A percentile compares a stretch with the other conserved stretches of the same genome.
phyloP scores from a whole-genome alignment of 2,797 vertebrate genomes.

The Sebastes kiyomatsui region DNA sequence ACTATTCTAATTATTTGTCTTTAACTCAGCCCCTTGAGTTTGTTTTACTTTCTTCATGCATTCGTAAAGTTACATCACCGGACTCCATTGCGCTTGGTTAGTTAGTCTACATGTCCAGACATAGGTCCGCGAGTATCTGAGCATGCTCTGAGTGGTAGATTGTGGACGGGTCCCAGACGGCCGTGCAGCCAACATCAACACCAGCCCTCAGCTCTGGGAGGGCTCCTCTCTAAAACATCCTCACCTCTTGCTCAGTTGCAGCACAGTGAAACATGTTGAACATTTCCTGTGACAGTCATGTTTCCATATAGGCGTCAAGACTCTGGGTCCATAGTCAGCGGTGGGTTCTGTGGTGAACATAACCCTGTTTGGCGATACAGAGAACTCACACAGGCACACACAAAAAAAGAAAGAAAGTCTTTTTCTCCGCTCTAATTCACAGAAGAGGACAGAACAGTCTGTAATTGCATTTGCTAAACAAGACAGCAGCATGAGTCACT shows the following conservation, averaged over 20 bases:
- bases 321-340: conserved; percentile 34
- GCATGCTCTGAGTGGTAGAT: conserved; percentile 66
- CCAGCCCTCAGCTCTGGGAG: conserved; percentile 53
- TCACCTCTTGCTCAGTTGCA: conserved; percentile 63
- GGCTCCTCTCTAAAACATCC: conserved; percentile 56
- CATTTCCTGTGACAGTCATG: conserved; percentile 81
- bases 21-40: conserved; percentile 6
- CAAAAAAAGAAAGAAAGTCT: not conserved
- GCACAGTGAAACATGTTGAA: conserved; percentile 77
- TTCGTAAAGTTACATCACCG: conserved; percentile 15
- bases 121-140: conserved; percentile 41
- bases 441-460: conserved; percentile 24
- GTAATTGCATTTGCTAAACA: conserved; percentile 71
- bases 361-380: conserved; percentile 61
- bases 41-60: conserved; percentile 33
- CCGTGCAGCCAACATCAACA: conserved; percentile 78
- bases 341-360: conserved; percentile 50
- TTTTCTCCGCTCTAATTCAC: conserved; percentile 40
- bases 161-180: conserved; percentile 54
- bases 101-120: conserved; percentile 51
- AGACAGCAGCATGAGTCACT: conserved; percentile 67
- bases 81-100: not conserved
- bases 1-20: conserved; percentile 45
- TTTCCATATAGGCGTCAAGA: conserved; percentile 65
- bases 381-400: conserved; percentile 46